Evolutionary conservation across 2,113 vertebrate genomes (phyloP).

Genomic region (Peromyscus californicus): DNA sequence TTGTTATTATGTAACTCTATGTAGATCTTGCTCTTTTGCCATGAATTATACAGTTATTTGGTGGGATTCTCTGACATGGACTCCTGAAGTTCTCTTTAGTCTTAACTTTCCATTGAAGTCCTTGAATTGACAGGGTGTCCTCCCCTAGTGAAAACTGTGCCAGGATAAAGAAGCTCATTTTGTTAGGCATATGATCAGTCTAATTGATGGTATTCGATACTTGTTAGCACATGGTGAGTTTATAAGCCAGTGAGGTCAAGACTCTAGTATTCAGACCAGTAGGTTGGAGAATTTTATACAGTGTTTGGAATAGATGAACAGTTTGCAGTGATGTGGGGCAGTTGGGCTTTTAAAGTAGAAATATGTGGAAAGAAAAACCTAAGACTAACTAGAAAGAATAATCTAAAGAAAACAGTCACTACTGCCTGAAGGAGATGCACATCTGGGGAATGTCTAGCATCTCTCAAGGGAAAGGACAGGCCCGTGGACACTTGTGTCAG

Average conservation of each 20-base stretch:
- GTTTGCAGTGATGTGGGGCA: not conserved
- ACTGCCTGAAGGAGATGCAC: not conserved
- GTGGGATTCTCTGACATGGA: not conserved
- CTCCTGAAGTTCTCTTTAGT: constrained; percentile 1
- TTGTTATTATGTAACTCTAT: not conserved
- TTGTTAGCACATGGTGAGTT: not conserved
- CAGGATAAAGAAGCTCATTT: not conserved
- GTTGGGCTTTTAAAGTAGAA: not conserved
- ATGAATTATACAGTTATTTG: not conserved
- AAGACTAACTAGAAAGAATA: not conserved
- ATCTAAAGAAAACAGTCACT: not conserved
- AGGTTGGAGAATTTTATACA: not conserved
- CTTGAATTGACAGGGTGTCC: not conserved
- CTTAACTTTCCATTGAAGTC: not conserved
- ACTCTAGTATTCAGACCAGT: not conserved
- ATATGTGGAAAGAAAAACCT: not conserved
- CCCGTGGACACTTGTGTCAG: not conserved
- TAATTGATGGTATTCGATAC: constrained; percentile 26
- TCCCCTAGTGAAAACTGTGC: not conserved
- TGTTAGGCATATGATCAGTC: not conserved
- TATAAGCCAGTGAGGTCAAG: not conserved
- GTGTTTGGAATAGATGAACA: not conserved
- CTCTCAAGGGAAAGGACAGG: not conserved
- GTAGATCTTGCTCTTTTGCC: not conserved
- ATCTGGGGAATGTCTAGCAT: not conserved